A percentile compares a stretch with the other conserved stretches of the same genome.
These are phyloP conservation scores for Oncorhynchus clarkii DNA, from an alignment of 2,113 vertebrate genomes.

Conservation along the genomic window DNA sequence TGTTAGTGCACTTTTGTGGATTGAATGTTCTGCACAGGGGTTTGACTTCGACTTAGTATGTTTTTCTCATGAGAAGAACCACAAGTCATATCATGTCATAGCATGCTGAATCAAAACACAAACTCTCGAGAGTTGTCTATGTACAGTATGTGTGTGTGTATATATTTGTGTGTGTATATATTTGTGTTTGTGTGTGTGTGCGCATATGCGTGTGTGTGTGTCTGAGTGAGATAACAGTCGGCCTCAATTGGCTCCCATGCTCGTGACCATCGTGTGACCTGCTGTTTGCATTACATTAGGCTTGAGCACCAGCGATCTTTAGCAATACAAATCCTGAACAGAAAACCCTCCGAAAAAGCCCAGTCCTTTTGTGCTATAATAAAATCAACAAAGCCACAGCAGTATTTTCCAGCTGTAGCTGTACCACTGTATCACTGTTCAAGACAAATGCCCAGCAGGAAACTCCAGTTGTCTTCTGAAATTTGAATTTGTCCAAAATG, in stretches of 20 bases:
- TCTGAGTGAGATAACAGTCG: background rate
- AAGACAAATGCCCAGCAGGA: background rate
- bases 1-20: too few relatives aligned
- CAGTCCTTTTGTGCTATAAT: background rate
- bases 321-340: background rate
- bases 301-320: background rate
- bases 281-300: background rate
- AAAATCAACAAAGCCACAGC: background rate
- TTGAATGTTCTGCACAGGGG: too few relatives aligned
- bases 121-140: too few relatives aligned
- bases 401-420: background rate
- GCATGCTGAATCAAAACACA: too few relatives aligned
- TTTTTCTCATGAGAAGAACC: too few relatives aligned
- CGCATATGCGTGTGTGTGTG: conserved; percentile 6
- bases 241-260: background rate
- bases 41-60: too few relatives aligned
- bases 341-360: background rate
- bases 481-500: background rate
- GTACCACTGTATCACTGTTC: background rate
- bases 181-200: background rate
- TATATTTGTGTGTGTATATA: background rate
- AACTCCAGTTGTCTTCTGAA: conserved; percentile 23
- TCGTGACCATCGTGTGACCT: background rate
- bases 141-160: background rate
- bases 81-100: too few relatives aligned